These are phyloP conservation scores for Mionectes olivaceus DNA, from an alignment of 2,797 vertebrate species.

Conservation along the genomic window DNA sequence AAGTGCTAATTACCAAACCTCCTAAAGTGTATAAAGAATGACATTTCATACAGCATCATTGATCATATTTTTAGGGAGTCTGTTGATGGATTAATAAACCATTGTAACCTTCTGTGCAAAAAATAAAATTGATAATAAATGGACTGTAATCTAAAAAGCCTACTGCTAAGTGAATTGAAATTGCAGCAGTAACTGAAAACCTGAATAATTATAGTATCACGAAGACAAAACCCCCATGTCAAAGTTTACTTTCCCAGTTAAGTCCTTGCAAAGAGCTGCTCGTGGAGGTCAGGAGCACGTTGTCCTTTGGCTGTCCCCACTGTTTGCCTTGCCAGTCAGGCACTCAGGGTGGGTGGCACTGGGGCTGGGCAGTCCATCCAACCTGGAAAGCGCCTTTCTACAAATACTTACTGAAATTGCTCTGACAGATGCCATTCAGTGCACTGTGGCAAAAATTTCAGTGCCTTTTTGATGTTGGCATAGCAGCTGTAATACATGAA, in stretches of 20 bases:
- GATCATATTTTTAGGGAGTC: slow-evolving; percentile 76
- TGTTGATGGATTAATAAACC: slow-evolving; percentile 79
- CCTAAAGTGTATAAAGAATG: slow-evolving; percentile 74
- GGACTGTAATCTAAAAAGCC: slow-evolving; percentile 67
- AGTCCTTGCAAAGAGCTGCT: not conserved
- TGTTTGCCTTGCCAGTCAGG: not conserved
- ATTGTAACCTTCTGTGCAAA: slow-evolving; percentile 72
- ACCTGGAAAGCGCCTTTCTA: not conserved
- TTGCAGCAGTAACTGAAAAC: slow-evolving; percentile 60
- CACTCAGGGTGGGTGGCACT: not conserved
- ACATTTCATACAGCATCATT: slow-evolving; percentile 68
- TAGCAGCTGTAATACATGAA: not conserved
- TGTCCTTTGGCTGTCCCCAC: not conserved
- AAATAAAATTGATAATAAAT: slow-evolving; percentile 75
- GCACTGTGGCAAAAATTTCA: not conserved
- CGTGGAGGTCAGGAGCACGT: not conserved
- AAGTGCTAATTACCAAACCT: slow-evolving; percentile 71
- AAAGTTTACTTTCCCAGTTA: slow-evolving; percentile 2
- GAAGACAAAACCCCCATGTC: not conserved
- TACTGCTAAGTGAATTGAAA: slow-evolving; percentile 74
- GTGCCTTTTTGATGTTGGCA: not conserved
- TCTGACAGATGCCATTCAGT: not conserved
- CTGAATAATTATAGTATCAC: slow-evolving; percentile 34
- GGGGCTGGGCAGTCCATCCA: not conserved
- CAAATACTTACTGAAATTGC: not conserved